phyloP scores from a whole-genome alignment of 2,797 vertebrate genomes.

The Serranus cabrilla region DNA sequence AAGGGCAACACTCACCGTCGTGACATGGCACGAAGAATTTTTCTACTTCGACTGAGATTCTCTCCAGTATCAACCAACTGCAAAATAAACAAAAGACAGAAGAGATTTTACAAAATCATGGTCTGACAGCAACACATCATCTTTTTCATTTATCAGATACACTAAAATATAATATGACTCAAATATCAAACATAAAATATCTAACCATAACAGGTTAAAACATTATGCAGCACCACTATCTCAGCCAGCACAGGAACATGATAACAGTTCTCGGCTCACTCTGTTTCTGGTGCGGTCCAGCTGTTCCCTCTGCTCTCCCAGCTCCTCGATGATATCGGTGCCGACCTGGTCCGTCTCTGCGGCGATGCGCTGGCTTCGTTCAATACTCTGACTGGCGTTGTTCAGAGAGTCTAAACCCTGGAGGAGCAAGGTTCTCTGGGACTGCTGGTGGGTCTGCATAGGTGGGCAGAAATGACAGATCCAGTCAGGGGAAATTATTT shows the following conservation, averaged over 20 bases:
- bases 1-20: conserved; percentile 85
- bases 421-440: conserved; percentile 93
- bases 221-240: not conserved
- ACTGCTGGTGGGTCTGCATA: conserved; percentile 90
- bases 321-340: conserved; percentile 94
- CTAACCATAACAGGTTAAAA: not conserved
- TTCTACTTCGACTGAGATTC: conserved; percentile 94
- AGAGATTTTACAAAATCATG: not conserved
- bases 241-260: not conserved
- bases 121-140: not conserved
- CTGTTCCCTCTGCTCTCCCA: conserved; percentile 96
- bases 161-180: not conserved
- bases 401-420: conserved; percentile 93
- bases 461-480: not conserved
- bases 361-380: conserved; percentile 93
- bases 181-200: not conserved
- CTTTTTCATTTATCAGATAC: no score
- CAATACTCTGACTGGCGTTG: conserved; percentile 92
- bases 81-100: conserved; percentile 43
- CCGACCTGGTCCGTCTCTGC: conserved; percentile 94
- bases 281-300: conserved; percentile 92
- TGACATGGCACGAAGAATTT: conserved; percentile 94
- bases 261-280: conserved; percentile 80
- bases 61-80: conserved; percentile 94
- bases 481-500: not conserved